Conservation (phyloP, 1,140 invertebrate genomes). For the Musca vetustissima region DNA sequence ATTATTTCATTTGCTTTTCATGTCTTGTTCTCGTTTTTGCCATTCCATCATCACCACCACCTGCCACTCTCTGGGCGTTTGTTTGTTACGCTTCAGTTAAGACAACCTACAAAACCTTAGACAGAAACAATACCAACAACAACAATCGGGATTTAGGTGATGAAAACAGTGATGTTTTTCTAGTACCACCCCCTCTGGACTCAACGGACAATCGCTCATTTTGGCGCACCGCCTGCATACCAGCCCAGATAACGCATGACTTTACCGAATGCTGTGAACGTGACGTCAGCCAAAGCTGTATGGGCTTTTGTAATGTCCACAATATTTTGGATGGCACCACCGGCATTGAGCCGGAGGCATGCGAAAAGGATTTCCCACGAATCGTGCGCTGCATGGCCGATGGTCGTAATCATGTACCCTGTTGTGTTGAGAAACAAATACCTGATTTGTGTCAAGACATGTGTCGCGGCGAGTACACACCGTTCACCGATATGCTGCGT, state of each 20-base stretch:
- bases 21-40: not conserved
- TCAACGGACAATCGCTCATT: constrained; percentile 52
- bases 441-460: constrained; percentile 83
- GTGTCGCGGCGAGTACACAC: constrained; percentile 80
- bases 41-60: not conserved
- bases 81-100: constrained; percentile 36
- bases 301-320: constrained; percentile 81
- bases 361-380: constrained; percentile 73
- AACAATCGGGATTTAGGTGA: constrained; percentile 41
- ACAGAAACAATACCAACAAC: constrained; percentile 1
- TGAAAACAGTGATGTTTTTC: constrained; percentile 58
- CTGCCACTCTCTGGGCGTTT: not conserved
- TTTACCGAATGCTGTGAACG: constrained; percentile 75
- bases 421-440: constrained; percentile 75
- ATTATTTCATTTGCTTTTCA: not conserved
- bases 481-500: constrained; percentile 79
- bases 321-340: constrained; percentile 78
- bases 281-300: constrained; percentile 66
- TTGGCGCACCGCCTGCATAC: constrained; percentile 41
- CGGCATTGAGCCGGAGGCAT: constrained; percentile 74
- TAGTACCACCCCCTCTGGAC: constrained; percentile 52
- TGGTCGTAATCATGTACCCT: constrained; percentile 80
- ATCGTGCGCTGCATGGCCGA: constrained; percentile 77
- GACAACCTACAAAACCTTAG: constrained; percentile 27
- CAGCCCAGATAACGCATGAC: constrained; percentile 62